Base-by-base conservation (phyloP, 2,888 invertebrate genomes). In the Sinotaia quadrata region DNA sequence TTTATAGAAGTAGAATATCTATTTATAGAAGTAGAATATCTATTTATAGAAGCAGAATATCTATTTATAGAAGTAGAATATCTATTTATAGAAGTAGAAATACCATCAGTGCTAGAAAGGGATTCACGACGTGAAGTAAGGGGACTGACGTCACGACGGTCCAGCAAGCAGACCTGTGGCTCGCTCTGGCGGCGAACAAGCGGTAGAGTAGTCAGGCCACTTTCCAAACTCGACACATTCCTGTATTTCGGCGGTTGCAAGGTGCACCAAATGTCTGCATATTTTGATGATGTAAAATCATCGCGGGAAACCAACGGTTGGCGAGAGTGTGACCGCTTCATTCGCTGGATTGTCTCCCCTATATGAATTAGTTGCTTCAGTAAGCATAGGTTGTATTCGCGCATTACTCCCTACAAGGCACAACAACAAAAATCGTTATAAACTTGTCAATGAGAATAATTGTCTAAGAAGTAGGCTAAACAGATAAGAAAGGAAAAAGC, bases 301-400 rank as follows among this genome's bases (percentile, higher is more conserved):
- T 7, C 21, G 1, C 8, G 47, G 47, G 18, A 1, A 7, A 47
- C 47, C 7, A 7, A n/a, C 4, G 47, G 47, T 7, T 1, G 12
- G 1, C 7, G 7, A 18, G 4, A 1, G 4, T 56, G 66, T 7
- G 61, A 57, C 33, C 68, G 29, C 18, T 51, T 33, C 27, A 72
- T 27, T 0, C 52, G 51, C 58, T 68, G 72, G 24, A 72, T 72
- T 27, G 65, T 67, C 58, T 72, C 59, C 24, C 66, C 66, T 18
- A 72, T 68, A 21, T 57, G 51, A 54, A 72, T 72, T 27, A 72
- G 68, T 47, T 72, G 72, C 29, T 60, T 66, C 29, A 72, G 62
- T n/a, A 72, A 33, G 21, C 44, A 52, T 41, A 72, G 62, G 44
- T 72, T 67, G 49, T 66, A 61, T 27, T 69, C 65, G n/a, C 68